Evolutionary conservation across 2,113 vertebrate genomes (phyloP).

Genomic region (Bos indicus): DNA sequence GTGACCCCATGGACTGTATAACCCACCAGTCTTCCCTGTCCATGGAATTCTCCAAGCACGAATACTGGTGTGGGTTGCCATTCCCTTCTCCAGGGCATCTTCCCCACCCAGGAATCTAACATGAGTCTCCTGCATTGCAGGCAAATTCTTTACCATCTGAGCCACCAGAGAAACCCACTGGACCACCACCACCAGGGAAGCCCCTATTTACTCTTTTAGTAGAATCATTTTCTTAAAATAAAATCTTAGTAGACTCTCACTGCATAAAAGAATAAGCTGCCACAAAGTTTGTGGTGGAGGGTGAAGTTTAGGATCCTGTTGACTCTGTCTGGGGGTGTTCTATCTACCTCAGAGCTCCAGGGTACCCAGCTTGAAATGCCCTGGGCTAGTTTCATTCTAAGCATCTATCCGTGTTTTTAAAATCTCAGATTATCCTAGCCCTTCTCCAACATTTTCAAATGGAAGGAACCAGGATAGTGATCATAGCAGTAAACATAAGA

Average conservation of each 20-base stretch:
- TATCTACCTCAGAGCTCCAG: background rate
- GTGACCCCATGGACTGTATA: background rate
- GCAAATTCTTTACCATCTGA: background rate
- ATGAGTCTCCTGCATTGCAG: background rate
- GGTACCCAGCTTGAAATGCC: background rate
- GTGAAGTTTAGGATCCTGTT: background rate
- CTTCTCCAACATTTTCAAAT: background rate
- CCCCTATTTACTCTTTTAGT: background rate
- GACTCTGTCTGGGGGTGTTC: background rate
- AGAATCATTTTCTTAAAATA: background rate
- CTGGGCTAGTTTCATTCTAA: background rate
- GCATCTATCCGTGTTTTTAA: background rate
- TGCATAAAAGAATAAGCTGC: background rate
- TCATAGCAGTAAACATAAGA: background rate
- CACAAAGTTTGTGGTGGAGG: background rate
- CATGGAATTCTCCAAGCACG: background rate
- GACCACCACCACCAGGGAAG: background rate
- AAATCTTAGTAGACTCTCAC: background rate
- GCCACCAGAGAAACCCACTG: background rate
- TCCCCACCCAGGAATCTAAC: background rate
- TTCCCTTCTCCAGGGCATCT: background rate
- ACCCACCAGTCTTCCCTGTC: background rate
- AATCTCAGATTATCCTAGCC: background rate
- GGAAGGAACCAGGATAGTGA: background rate
- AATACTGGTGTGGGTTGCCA: background rate